phyloP scores from a whole-genome alignment of 1,140 invertebrate species.

The Zaprionus taronus region DNA sequence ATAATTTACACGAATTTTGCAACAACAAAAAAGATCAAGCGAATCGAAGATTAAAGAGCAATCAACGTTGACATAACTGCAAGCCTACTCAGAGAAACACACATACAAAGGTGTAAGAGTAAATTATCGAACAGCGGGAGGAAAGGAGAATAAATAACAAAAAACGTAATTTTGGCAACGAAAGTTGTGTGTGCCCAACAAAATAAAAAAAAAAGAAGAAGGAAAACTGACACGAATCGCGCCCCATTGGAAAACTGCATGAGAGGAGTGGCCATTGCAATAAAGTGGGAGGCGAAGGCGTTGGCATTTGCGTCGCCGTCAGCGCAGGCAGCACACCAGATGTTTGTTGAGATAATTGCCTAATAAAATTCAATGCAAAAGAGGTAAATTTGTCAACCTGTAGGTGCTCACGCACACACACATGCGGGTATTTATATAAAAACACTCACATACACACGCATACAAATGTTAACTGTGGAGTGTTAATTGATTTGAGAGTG shows the following conservation, averaged over 20 bases:
- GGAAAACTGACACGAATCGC: conserved; percentile 41
- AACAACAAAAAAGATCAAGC: conserved; percentile 63
- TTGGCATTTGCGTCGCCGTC: conserved; percentile 27
- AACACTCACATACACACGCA: not conserved
- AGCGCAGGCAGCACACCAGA: conserved; percentile 38
- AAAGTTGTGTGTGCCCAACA: conserved; percentile 52
- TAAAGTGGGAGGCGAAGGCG: conserved; percentile 37
- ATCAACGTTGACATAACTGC: conserved; percentile 74
- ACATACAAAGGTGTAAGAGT: conserved; percentile 46
- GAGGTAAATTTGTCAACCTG: conserved; percentile 66
- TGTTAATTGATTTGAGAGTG: conserved; percentile 62
- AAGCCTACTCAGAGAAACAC: conserved; percentile 26
- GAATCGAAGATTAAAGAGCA: conserved; percentile 53
- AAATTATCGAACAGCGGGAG: conserved; percentile 72
- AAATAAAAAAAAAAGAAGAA: conserved; percentile 22
- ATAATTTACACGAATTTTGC: conserved; percentile 76
- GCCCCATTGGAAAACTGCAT: conserved; percentile 56
- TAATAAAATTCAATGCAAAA: conserved; percentile 64
- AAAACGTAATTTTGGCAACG: conserved; percentile 60
- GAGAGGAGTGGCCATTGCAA: conserved; percentile 70
- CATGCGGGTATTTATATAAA: not conserved
- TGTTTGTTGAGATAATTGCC: conserved; percentile 73
- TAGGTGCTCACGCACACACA: conserved; percentile 30
- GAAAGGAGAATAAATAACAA: conserved; percentile 23
- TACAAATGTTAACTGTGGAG: conserved; percentile 26